These are phyloP conservation scores for Meliscaeva auricollis DNA, from an alignment of 2,888 invertebrate species.

Conservation along the genomic window DNA sequence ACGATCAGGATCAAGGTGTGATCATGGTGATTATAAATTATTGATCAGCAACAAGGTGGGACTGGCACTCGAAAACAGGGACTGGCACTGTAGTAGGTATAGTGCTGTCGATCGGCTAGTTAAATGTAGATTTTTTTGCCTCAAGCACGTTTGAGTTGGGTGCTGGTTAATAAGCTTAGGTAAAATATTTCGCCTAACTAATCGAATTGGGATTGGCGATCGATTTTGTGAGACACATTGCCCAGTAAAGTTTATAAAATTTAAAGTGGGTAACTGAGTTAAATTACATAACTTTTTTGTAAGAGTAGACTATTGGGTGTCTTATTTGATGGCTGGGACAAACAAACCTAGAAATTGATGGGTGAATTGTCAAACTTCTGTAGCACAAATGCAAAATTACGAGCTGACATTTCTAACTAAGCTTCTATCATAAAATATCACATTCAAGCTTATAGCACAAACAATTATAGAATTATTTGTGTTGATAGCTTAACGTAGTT, in stretches of 20 bases:
- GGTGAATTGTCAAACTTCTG: too few species aligned
- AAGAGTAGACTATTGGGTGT: too few species aligned
- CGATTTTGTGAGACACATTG: not conserved
- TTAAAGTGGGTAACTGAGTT: not conserved
- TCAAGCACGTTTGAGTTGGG: not conserved
- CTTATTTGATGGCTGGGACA: too few species aligned
- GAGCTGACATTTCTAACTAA: too few species aligned
- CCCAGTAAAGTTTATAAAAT: not conserved
- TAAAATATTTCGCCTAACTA: not conserved
- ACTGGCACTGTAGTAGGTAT: not conserved
- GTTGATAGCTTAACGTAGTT: too few species aligned
- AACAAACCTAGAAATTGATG: too few species aligned
- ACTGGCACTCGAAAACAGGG: not conserved
- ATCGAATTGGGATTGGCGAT: constrained; percentile 14
- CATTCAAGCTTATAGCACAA: too few species aligned
- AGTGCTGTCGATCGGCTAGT: too few species aligned
- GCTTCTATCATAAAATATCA: too few species aligned
- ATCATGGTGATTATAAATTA: constrained; percentile 59
- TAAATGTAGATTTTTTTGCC: constrained; percentile 5
- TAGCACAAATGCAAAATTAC: too few species aligned
- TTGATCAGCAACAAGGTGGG: constrained; percentile 20
- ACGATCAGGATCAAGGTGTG: constrained; percentile 63
- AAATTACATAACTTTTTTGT: not conserved
- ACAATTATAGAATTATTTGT: too few species aligned
- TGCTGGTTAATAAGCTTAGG: not conserved